Percentiles rank a stretch among this genome's conserved stretches.
phyloP scores from a whole-genome alignment of 2,113 vertebrate genomes.

The Thalassoma bifasciatum region DNA sequence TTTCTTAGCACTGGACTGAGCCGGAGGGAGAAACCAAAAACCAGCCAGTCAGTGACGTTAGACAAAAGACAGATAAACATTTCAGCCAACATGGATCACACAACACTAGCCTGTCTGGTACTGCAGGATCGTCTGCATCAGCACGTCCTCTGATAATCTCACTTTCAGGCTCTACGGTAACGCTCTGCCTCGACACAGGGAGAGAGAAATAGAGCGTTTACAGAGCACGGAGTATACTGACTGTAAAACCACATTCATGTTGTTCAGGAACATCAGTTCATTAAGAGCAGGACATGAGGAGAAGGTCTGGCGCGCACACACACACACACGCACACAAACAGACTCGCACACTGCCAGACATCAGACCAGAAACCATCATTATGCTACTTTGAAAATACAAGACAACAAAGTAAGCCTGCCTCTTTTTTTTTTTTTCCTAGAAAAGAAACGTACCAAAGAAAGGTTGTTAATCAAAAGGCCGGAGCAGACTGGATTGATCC shows the following conservation, averaged over 20 bases:
- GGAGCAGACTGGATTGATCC: slow-evolving; percentile 54
- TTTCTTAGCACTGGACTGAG: slow-evolving; percentile 54
- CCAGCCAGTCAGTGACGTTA: slow-evolving; percentile 44
- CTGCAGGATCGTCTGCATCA: slow-evolving; percentile 50
- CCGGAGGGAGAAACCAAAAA: slow-evolving; percentile 41
- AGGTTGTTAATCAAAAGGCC: slow-evolving; percentile 66
- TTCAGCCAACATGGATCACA: slow-evolving; percentile 48
- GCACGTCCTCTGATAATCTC: slow-evolving; percentile 44
- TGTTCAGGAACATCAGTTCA: slow-evolving; percentile 44
- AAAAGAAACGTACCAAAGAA: slow-evolving; percentile 73
- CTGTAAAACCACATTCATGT: slow-evolving; percentile 76
- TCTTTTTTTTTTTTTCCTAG: neutral
- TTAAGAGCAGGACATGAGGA: slow-evolving; percentile 44
- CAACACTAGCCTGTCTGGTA: slow-evolving; percentile 50
- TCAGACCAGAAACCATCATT: slow-evolving; percentile 58
- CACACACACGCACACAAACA: neutral
- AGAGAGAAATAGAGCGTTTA: slow-evolving; percentile 67
- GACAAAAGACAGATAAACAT: slow-evolving; percentile 32
- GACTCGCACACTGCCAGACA: slow-evolving; percentile 27
- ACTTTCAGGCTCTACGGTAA: slow-evolving; percentile 47
- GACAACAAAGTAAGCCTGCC: slow-evolving; percentile 49
- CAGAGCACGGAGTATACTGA: slow-evolving; percentile 55
- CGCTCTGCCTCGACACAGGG: slow-evolving; percentile 22
- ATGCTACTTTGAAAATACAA: slow-evolving; percentile 70
- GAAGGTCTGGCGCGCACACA: slow-evolving; percentile 16